These are phyloP conservation scores for Drosophila fulvimacula DNA, from an alignment of 2,888 invertebrate species.

Conservation along the genomic window DNA sequence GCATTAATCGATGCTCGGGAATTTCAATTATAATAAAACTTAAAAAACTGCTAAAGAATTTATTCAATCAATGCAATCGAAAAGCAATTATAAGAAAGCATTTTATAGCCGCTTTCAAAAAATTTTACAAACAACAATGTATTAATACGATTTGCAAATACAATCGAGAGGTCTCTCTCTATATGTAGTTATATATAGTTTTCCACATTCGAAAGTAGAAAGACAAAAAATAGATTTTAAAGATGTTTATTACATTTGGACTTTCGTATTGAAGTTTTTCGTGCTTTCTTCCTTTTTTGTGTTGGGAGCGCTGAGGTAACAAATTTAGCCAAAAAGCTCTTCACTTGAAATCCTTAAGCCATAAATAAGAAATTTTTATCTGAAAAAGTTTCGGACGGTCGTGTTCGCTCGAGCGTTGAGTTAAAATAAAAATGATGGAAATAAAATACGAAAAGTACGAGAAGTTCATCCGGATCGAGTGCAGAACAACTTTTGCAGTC, in stretches of 20 bases:
- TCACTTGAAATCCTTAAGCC: conserved; percentile 74
- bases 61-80: conserved; percentile 78
- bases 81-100: conserved; percentile 80
- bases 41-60: conserved; percentile 73
- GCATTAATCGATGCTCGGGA: conserved; percentile 81
- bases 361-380: conserved; percentile 81
- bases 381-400: conserved; percentile 72
- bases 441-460: conserved; percentile 77
- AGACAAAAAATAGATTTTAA: conserved; percentile 12
- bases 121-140: conserved; percentile 28
- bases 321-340: conserved; percentile 55
- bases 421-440: conserved; percentile 78
- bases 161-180: not conserved
- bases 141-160: not conserved
- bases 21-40: conserved; percentile 83
- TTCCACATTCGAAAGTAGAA: not conserved
- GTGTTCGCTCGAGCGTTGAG: conserved; percentile 63
- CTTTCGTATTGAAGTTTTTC: conserved; percentile 15
- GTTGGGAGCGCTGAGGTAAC: conserved; percentile 19
- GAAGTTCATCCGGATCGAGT: conserved; percentile 57
- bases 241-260: conserved; percentile 17
- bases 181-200: conserved; percentile 1
- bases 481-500: conserved; percentile 76
- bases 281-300: too few species aligned
- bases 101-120: conserved; percentile 73